phyloP scores from a whole-genome alignment of 1,140 invertebrate species.

The Atta cephalotes region DNA sequence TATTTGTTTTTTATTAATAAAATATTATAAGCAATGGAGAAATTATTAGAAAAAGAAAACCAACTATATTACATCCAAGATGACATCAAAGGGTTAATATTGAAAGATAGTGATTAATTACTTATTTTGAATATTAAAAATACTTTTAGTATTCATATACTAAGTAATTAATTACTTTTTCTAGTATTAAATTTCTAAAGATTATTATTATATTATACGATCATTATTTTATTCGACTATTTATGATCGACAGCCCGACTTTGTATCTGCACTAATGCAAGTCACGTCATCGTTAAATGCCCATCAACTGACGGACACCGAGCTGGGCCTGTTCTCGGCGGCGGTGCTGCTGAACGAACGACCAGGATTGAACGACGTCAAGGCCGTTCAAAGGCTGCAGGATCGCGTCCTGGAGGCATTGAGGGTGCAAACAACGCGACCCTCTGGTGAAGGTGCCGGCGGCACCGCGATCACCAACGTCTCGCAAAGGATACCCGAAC shows the following conservation, averaged over 20 bases:
- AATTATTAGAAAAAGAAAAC: too few relatives aligned
- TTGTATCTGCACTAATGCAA: conserved; percentile 91
- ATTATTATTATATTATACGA: background rate
- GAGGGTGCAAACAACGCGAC: conserved; percentile 88
- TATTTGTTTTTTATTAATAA: too few relatives aligned
- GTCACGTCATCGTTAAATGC: conserved; percentile 93
- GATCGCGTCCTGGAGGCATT: conserved; percentile 95
- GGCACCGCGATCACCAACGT: conserved; percentile 79
- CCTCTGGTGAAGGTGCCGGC: conserved; percentile 79
- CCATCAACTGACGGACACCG: conserved; percentile 94
- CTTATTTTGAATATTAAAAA: too few relatives aligned
- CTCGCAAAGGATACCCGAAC: conserved; percentile 90
- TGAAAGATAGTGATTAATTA: too few relatives aligned
- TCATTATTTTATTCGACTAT: conserved; percentile 41
- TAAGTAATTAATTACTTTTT: too few relatives aligned
- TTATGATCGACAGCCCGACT: conserved; percentile 87
- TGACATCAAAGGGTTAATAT: too few relatives aligned
- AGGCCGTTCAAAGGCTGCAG: conserved; percentile 93
- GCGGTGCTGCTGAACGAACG: conserved; percentile 94
- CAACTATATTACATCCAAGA: too few relatives aligned
- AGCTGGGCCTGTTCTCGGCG: conserved; percentile 95
- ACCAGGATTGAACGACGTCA: conserved; percentile 92
- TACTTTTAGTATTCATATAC: too few relatives aligned
- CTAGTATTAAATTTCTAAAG: too few relatives aligned
- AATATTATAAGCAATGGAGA: too few relatives aligned